phyloP scores from a whole-genome alignment of 2,113 vertebrate genomes.

The Coryphaenoides rupestris region DNA sequence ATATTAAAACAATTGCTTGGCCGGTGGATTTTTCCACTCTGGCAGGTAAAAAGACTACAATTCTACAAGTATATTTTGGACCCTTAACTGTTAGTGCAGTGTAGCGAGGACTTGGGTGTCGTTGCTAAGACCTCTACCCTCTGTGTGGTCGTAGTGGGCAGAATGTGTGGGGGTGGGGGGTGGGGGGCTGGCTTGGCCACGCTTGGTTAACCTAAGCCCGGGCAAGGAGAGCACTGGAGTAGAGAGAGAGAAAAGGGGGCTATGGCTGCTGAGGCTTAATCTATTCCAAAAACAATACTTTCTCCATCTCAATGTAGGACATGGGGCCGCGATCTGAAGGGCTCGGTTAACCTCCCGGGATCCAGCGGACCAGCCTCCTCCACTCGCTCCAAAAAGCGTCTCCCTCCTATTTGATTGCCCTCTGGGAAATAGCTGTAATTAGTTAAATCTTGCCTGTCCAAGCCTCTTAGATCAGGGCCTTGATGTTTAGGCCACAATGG shows the following conservation, averaged over 20 bases:
- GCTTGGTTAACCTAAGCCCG: slow-evolving; percentile 79
- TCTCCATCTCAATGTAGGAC: slow-evolving; percentile 50
- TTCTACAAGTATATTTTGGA: no score
- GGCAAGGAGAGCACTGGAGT: slow-evolving; percentile 19
- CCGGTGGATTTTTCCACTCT: slow-evolving; percentile 47
- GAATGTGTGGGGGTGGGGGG: slow-evolving; percentile 39
- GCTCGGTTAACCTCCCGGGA: neutral
- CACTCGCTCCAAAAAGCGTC: slow-evolving; percentile 27
- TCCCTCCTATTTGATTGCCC: slow-evolving; percentile 65
- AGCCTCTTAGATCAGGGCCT: slow-evolving; percentile 54
- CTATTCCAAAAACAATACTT: slow-evolving; percentile 64
- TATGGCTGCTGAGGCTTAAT: slow-evolving; percentile 56
- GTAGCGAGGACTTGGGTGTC: slow-evolving; percentile 53
- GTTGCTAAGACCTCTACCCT: slow-evolving; percentile 57
- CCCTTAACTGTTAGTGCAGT: slow-evolving; percentile 23
- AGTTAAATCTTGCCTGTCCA: slow-evolving; percentile 78
- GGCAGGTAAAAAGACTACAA: no score
- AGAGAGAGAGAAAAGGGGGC: slow-evolving; percentile 9
- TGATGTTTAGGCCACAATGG: slow-evolving; percentile 55
- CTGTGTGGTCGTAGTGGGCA: slow-evolving; percentile 77
- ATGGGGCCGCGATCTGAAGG: slow-evolving; percentile 66
- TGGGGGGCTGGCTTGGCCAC: slow-evolving; percentile 71
- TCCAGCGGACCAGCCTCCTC: neutral
- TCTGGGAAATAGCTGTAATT: slow-evolving; percentile 77
- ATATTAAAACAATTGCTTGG: slow-evolving; percentile 22